Percentiles rank a stretch among this genome's conserved stretches.
Evolutionary conservation across 2,888 invertebrate species (phyloP).

Genomic region (Tinea trinotella): DNA sequence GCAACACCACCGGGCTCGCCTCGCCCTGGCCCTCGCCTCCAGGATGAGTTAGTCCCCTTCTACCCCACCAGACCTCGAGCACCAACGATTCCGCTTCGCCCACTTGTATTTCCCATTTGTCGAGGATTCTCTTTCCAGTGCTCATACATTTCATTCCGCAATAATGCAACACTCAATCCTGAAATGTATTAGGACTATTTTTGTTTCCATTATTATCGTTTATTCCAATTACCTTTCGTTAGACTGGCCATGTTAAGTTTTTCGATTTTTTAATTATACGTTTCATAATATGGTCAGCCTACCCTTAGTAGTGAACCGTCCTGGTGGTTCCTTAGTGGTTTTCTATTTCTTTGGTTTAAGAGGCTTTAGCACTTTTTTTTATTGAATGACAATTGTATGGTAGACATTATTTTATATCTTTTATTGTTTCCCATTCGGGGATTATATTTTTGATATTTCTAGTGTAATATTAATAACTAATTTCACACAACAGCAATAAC

Average conservation of each 20-base stretch:
- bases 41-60: slow-evolving; percentile 76
- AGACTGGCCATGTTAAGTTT: not conserved
- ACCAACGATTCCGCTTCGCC: slow-evolving; percentile 25
- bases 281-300: slow-evolving; percentile 1
- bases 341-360: slow-evolving; percentile 12
- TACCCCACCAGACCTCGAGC: slow-evolving; percentile 38
- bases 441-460: not conserved
- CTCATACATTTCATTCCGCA: slow-evolving; percentile 13
- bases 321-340: slow-evolving; percentile 9
- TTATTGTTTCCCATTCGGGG: not conserved
- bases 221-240: not conserved
- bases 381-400: not conserved
- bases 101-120: not conserved
- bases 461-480: not conserved
- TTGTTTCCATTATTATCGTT: not conserved
- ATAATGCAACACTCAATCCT: not conserved
- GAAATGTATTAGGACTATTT: slow-evolving; percentile 2
- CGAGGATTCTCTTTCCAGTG: not conserved
- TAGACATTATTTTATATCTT: not conserved
- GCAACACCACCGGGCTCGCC: slow-evolving; percentile 52
- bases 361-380: slow-evolving; percentile 2
- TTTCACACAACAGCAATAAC: slow-evolving; percentile 27
- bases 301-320: slow-evolving; percentile 9
- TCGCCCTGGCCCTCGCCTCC: slow-evolving; percentile 67
- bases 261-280: not conserved